Percentiles rank a stretch among this genome's conserved stretches.
Evolutionary conservation across 2,113 vertebrate genomes (phyloP).

Genomic region (Nerophis ophidion): DNA sequence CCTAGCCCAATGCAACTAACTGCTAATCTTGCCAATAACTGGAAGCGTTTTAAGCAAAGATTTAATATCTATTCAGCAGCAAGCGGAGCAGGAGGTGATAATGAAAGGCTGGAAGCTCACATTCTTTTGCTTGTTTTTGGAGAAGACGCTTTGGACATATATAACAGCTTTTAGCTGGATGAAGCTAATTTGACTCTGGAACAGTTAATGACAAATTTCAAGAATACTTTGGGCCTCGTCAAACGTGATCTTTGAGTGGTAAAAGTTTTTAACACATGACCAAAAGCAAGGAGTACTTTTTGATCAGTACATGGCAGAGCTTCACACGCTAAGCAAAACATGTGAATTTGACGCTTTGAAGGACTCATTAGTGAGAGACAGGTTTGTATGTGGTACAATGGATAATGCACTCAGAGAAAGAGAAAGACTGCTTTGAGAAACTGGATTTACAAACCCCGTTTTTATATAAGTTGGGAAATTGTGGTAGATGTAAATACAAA

Average conservation of each 20-base stretch:
- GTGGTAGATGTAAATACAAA: too few species aligned
- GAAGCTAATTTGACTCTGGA: conserved; percentile 10
- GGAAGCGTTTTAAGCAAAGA: too few species aligned
- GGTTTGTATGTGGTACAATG: background rate
- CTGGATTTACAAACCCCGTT: too few species aligned
- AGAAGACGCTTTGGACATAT: conserved; percentile 6
- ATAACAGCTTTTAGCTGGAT: conserved; percentile 9
- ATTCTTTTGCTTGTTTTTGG: conserved; percentile 12
- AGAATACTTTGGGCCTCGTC: conserved; percentile 9
- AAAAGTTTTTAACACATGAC: conserved; percentile 6
- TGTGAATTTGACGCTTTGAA: conserved; percentile 13
- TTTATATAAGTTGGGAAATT: too few species aligned
- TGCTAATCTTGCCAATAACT: too few species aligned
- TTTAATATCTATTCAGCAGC: too few species aligned
- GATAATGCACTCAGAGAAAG: too few species aligned
- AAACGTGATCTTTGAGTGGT: conserved; percentile 8
- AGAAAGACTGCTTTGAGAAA: too few species aligned
- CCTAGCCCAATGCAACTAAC: too few species aligned
- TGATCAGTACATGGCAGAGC: conserved; percentile 14
- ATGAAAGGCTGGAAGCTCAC: background rate
- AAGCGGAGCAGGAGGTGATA: too few species aligned
- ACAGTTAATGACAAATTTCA: background rate
- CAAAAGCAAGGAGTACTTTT: background rate
- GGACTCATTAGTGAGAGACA: conserved; percentile 15
- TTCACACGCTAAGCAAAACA: conserved; percentile 13